phyloP scores from a whole-genome alignment of 2,797 vertebrate genomes.

The Pyrocephalus nanus region DNA sequence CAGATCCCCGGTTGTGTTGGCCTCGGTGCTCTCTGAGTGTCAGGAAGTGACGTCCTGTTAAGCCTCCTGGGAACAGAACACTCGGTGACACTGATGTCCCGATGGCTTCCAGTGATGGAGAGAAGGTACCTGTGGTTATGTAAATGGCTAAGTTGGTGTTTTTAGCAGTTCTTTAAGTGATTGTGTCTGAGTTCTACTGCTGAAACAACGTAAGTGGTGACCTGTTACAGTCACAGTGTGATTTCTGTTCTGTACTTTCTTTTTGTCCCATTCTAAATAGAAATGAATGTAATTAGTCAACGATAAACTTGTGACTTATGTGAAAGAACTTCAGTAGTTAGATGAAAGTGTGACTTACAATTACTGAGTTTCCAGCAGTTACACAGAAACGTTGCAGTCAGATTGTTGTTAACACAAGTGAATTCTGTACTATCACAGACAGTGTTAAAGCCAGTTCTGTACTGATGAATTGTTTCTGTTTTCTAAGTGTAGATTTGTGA shows the following conservation, averaged over 20 bases:
- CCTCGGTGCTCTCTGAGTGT: background rate
- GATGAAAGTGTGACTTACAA: background rate
- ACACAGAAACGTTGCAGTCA: slow-evolving; percentile 7
- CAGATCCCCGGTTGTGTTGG: background rate
- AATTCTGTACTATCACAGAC: background rate
- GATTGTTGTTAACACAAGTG: slow-evolving; percentile 40
- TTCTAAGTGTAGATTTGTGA: background rate
- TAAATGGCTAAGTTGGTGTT: background rate
- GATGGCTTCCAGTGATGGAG: background rate
- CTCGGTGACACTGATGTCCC: background rate
- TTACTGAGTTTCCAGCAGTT: slow-evolving; percentile 40
- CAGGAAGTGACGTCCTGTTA: background rate
- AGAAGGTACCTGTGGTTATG: background rate
- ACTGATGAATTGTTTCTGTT: background rate
- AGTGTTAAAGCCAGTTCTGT: background rate
- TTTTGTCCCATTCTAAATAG: background rate
- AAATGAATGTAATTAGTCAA: background rate
- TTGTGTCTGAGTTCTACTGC: background rate
- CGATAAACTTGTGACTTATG: background rate
- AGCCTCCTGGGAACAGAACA: background rate
- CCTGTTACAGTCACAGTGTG: background rate
- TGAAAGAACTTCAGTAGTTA: background rate
- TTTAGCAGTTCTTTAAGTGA: background rate
- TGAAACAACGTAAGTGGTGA: background rate
- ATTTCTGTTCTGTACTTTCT: background rate